A percentile compares a stretch with the other conserved stretches of the same genome.
These are phyloP conservation scores for Gobionotothen gibberifrons DNA, from an alignment of 2,797 vertebrate genomes.

Conservation along the genomic window DNA sequence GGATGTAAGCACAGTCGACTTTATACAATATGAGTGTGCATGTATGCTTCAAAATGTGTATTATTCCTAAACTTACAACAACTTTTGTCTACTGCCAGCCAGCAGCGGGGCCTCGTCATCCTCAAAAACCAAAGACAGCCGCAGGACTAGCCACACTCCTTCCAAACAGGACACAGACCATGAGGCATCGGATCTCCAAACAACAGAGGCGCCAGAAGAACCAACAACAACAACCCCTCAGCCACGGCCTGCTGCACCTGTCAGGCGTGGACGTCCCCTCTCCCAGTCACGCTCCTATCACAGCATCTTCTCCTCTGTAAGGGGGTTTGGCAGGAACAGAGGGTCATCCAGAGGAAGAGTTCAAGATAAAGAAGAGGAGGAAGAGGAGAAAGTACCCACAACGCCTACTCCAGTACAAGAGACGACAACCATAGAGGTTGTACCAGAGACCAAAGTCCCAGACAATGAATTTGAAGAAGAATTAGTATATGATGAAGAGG, in stretches of 20 bases:
- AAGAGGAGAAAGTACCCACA: constrained; percentile 59
- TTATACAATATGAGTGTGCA: not conserved
- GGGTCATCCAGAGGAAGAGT: constrained; percentile 57
- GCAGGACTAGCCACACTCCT: constrained; percentile 52
- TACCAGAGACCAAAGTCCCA: constrained; percentile 64
- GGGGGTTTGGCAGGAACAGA: constrained; percentile 76
- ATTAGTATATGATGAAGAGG: constrained; percentile 28
- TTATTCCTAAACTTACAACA: constrained; percentile 22
- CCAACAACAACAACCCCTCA: constrained; percentile 47
- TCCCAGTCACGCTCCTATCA: constrained; percentile 84
- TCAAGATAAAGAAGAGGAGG: constrained; percentile 59
- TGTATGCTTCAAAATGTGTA: constrained; percentile 9
- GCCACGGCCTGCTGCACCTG: constrained; percentile 50
- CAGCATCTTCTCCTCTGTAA: constrained; percentile 82
- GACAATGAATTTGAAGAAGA: constrained; percentile 72
- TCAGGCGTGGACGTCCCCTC: constrained; percentile 79
- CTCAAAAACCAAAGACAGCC: constrained; percentile 69
- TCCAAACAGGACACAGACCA: constrained; percentile 73
- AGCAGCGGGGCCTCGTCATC: constrained; percentile 70
- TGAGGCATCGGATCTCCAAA: constrained; percentile 74
- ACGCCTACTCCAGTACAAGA: constrained; percentile 64
- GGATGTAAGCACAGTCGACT: constrained; percentile 84
- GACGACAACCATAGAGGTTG: constrained; percentile 62
- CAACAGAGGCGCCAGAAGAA: constrained; percentile 76
- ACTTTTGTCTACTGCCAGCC: constrained; percentile 79